phyloP scores from a whole-genome alignment of 2,888 invertebrate genomes.

The Anoncus sp. region DNA sequence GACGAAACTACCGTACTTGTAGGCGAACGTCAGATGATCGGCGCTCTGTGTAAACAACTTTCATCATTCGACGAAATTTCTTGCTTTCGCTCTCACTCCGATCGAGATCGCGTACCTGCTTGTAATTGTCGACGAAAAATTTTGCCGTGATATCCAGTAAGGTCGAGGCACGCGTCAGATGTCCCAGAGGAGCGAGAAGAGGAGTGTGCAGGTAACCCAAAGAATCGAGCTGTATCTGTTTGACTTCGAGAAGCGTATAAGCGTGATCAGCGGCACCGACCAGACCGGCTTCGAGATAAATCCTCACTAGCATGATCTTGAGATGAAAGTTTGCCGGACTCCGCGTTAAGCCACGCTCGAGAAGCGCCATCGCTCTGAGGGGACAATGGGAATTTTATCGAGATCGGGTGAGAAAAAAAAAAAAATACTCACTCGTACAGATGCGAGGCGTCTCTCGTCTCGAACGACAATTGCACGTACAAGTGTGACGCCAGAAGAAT shows the following conservation, averaged over 20 bases:
- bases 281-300: conserved; percentile 86
- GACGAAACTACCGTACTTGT: conserved; percentile 97
- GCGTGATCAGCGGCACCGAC: conserved; percentile 78
- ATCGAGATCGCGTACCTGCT: too few relatives aligned
- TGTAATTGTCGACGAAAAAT: conserved; percentile 94
- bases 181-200: conserved; percentile 89
- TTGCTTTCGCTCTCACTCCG: too few relatives aligned
- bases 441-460: conserved; percentile 82
- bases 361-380: conserved; percentile 77
- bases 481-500: conserved; percentile 91
- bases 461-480: conserved; percentile 85
- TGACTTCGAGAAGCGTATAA: conserved; percentile 89
- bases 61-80: too few relatives aligned
- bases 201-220: conserved; percentile 93
- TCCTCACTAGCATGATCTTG: conserved; percentile 92
- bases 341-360: conserved; percentile 76
- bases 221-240: conserved; percentile 97
- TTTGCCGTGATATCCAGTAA: conserved; percentile 91
- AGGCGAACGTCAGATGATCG: conserved; percentile 95
- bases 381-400: too few relatives aligned
- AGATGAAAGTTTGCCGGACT: conserved; percentile 96
- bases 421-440: conserved; percentile 76
- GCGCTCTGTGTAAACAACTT: conserved; percentile 89
- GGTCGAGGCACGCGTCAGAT: conserved; percentile 88
- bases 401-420: conserved; percentile 53